Base-by-base conservation (phyloP, 2,888 invertebrate genomes). In the Ephialtes manifestator region DNA sequence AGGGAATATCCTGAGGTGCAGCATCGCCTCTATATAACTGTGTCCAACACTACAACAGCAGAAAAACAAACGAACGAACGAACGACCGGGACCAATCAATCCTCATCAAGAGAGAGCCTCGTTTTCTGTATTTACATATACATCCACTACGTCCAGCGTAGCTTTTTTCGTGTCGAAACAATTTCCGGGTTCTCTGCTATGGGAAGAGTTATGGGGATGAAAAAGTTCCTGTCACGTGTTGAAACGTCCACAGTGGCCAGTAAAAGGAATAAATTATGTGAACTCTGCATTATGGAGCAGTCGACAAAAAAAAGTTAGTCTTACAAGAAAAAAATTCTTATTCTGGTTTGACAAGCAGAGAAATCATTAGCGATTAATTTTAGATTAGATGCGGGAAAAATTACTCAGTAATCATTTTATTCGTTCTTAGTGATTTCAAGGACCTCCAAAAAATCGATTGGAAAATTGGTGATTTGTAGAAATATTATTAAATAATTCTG, bases 1-100 rank as follows among this genome's bases (percentile, higher is more conserved):
- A n/a, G 71, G 39, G 39, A 71, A 71, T 71, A 53, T 20, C 39
- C 39, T 15, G 31, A 4, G 35, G 51, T 53, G 46, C 18, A 51
- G 24, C 35, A 18, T 7, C 13, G 1, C 1, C 8, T n/a, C 10
- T 48, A 48, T 28, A 7, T 28, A 13, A 13, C 31, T 4, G 60
- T 60, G n/a, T 51, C 7, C 1, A 20, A 53, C 20, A 20, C 24
- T 10, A 53, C 53, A 5, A 15, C 4, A 4, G 53, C 13, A 11
- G 10, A 55, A 24, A 7, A 48, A 20, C 55, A 24, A 8, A 24
- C 11, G 1, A 20, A 11, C 20, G 10, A 8, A 24, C 11, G 1
- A 20, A 11, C 20, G 10, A 20, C 11, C 20, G 20, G 11, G 55
- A 13, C 55, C 55, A 55, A 55, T 55, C 55, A 55, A 20, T 55